Evolutionary conservation across 1,140 invertebrate species (phyloP).

Genomic region (Lutraria rhynchaena): DNA sequence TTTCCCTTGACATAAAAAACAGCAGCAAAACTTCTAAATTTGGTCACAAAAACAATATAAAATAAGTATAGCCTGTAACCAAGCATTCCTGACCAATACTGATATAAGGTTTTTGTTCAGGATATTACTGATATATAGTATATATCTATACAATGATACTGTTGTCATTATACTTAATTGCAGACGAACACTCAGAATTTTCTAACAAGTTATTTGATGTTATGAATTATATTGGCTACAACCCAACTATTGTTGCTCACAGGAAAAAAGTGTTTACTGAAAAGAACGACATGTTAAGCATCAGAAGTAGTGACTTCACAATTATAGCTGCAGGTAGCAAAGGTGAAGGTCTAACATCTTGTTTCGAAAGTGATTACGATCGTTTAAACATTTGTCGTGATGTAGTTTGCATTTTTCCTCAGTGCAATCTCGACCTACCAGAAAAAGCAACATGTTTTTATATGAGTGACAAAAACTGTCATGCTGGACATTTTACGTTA

Average conservation of each 20-base stretch:
- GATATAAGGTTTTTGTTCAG: too few species aligned
- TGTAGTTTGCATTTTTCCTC: neutral
- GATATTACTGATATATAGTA: too few species aligned
- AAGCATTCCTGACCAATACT: too few species aligned
- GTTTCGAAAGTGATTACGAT: constrained; percentile 27
- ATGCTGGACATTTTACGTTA: constrained; percentile 19
- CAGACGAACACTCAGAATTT: neutral
- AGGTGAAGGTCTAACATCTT: constrained; percentile 21
- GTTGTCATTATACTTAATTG: too few species aligned
- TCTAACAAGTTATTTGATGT: constrained; percentile 12
- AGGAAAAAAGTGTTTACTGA: constrained; percentile 1
- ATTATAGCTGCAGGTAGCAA: constrained; percentile 19
- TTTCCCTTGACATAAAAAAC: too few species aligned
- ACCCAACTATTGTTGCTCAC: neutral
- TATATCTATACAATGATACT: too few species aligned
- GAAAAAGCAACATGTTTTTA: neutral
- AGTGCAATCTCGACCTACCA: neutral
- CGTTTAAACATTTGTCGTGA: neutral
- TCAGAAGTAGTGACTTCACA: neutral
- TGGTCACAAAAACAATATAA: too few species aligned
- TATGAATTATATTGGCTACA: constrained; percentile 25
- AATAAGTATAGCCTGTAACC: too few species aligned
- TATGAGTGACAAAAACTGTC: neutral
- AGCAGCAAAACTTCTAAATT: too few species aligned
- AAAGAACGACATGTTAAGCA: neutral